A percentile compares a stretch with the other conserved stretches of the same genome.
Conservation (phyloP, 2,797 vertebrate genomes). For the Lepilemur septentrionalis region DNA sequence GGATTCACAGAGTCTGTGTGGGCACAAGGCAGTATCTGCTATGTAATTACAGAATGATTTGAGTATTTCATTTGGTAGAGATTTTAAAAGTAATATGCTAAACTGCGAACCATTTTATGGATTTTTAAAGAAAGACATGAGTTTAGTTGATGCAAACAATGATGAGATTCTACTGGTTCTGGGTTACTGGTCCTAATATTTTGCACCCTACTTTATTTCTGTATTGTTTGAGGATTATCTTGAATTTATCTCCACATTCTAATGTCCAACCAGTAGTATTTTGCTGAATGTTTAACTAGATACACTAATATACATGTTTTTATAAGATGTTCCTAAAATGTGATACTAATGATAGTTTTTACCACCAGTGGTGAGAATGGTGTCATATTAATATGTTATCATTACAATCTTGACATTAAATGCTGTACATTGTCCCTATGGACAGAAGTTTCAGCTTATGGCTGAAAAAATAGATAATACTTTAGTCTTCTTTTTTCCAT, state of each 20-base stretch:
- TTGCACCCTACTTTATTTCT: background rate
- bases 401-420: background rate
- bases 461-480: background rate
- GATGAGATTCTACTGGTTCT: background rate
- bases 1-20: background rate
- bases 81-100: background rate
- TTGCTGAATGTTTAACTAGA: constrained; percentile 13
- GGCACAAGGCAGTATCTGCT: background rate
- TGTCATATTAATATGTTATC: background rate
- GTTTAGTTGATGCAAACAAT: background rate
- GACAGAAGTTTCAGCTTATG: background rate
- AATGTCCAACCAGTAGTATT: background rate
- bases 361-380: background rate
- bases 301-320: background rate
- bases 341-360: background rate
- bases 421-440: background rate
- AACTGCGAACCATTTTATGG: background rate
- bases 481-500: background rate
- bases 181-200: background rate
- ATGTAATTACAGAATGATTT: background rate
- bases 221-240: background rate
- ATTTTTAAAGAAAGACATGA: background rate
- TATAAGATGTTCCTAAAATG: background rate
- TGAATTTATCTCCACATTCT: background rate
- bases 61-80: background rate